Evolutionary conservation across 2,113 vertebrate species (phyloP).

Genomic region (Orcinus orca): DNA sequence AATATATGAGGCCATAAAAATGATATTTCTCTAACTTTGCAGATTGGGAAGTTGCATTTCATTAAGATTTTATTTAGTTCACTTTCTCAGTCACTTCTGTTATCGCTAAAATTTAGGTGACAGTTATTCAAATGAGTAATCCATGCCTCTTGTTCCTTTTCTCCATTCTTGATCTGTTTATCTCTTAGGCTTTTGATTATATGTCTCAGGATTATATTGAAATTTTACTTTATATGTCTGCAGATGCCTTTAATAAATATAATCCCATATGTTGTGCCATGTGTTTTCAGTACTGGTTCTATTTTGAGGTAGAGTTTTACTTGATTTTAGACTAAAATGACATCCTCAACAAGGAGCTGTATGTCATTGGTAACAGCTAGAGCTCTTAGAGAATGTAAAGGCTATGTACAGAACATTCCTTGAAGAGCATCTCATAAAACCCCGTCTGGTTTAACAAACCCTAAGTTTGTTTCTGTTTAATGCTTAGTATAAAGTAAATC

Average conservation of each 20-base stretch:
- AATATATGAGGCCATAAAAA: neutral
- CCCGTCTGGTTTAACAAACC: slow-evolving; percentile 67
- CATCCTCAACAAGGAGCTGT: slow-evolving; percentile 51
- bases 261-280: neutral
- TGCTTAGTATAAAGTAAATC: slow-evolving; percentile 61
- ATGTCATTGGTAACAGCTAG: slow-evolving; percentile 39
- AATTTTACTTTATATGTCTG: slow-evolving; percentile 27
- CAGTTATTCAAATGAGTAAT: neutral
- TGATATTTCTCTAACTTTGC: slow-evolving; percentile 23
- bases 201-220: neutral
- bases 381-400: slow-evolving; percentile 33
- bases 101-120: slow-evolving; percentile 25
- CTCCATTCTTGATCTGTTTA: slow-evolving; percentile 43
- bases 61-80: slow-evolving; percentile 38
- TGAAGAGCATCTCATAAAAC: slow-evolving; percentile 47
- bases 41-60: neutral
- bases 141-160: neutral
- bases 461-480: slow-evolving; percentile 55
- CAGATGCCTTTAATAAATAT: neutral
- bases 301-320: slow-evolving; percentile 54
- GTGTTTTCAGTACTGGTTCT: neutral
- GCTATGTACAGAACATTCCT: slow-evolving; percentile 55
- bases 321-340: slow-evolving; percentile 55
- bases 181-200: slow-evolving; percentile 41
- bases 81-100: slow-evolving; percentile 25